Percentiles rank a stretch among this genome's conserved stretches.
These are phyloP conservation scores for Phymanthus crucifer DNA, from an alignment of 92 coral and sea anemone species.

Conservation along the genomic window DNA sequence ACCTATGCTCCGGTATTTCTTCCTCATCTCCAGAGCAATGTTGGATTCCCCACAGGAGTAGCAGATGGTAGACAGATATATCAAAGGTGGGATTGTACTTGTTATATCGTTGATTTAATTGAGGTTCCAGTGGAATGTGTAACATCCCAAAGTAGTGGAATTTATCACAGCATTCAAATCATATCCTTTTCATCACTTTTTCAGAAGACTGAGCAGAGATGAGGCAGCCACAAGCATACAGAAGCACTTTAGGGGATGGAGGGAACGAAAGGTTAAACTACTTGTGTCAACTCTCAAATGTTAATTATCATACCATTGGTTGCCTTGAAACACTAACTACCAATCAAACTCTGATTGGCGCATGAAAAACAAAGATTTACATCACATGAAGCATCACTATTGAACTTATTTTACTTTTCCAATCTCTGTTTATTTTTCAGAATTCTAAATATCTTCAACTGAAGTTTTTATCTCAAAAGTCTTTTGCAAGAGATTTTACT, in stretches of 20 bases:
- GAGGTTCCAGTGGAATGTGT: background rate
- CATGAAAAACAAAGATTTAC: too few species aligned
- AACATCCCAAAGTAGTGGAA: background rate
- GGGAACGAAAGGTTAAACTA: constrained; percentile 54
- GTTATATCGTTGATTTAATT: background rate
- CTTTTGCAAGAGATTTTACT: constrained; percentile 36
- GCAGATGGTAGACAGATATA: background rate
- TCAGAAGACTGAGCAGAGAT: constrained; percentile 34
- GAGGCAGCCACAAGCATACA: constrained; percentile 65
- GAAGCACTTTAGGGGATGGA: constrained; percentile 64
- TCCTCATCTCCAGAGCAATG: constrained; percentile 30
- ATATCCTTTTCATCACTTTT: background rate
- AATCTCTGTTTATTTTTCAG: background rate
- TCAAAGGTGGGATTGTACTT: background rate
- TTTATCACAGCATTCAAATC: background rate
- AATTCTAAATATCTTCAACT: constrained; percentile 40
- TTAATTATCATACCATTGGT: too few species aligned
- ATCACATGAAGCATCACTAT: too few species aligned
- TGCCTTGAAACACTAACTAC: too few species aligned
- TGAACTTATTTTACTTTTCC: background rate
- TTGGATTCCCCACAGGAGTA: constrained; percentile 24
- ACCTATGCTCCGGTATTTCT: constrained; percentile 56
- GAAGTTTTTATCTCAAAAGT: constrained; percentile 26
- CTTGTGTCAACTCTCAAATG: too few species aligned
- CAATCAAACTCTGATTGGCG: too few species aligned